Evolutionary conservation across 2,888 invertebrate species (phyloP).

Genomic region (Lissonota sp.): DNA sequence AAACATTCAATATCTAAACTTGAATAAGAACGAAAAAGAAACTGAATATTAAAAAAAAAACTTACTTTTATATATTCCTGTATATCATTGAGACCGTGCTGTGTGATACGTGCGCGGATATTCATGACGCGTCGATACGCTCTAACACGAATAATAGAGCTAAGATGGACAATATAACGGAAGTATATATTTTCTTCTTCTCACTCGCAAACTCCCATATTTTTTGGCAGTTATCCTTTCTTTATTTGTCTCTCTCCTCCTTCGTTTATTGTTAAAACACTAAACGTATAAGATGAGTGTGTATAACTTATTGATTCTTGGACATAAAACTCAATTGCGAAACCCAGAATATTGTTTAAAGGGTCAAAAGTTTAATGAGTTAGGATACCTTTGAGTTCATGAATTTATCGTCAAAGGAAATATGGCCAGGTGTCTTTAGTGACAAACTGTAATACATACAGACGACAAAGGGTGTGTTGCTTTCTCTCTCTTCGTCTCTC

Average conservation of each 20-base stretch:
- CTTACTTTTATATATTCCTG: constrained; percentile 41
- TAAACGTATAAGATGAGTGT: not conserved
- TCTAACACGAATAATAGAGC: constrained; percentile 3
- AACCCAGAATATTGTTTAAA: not conserved
- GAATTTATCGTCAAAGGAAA: constrained; percentile 52
- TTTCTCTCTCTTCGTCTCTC: not conserved
- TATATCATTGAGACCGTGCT: constrained; percentile 42
- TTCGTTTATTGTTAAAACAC: not conserved
- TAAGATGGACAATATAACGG: constrained; percentile 5
- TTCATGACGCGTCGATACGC: not conserved
- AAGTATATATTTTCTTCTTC: not conserved
- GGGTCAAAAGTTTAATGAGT: constrained; percentile 33
- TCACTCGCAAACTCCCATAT: not conserved
- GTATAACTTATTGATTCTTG: no score
- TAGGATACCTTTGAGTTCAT: constrained; percentile 16
- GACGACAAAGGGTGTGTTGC: constrained; percentile 7
- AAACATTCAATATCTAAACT: not conserved
- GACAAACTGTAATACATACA: constrained; percentile 21
- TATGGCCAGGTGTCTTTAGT: constrained; percentile 21
- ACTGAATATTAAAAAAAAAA: constrained; percentile 1
- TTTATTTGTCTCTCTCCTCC: not conserved
- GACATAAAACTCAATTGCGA: constrained; percentile 12
- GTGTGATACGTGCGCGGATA: not conserved
- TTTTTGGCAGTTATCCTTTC: not conserved
- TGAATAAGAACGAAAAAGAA: not conserved